phyloP scores from a whole-genome alignment of 2,113 vertebrate species.

The Misgurnus anguillicaudatus region DNA sequence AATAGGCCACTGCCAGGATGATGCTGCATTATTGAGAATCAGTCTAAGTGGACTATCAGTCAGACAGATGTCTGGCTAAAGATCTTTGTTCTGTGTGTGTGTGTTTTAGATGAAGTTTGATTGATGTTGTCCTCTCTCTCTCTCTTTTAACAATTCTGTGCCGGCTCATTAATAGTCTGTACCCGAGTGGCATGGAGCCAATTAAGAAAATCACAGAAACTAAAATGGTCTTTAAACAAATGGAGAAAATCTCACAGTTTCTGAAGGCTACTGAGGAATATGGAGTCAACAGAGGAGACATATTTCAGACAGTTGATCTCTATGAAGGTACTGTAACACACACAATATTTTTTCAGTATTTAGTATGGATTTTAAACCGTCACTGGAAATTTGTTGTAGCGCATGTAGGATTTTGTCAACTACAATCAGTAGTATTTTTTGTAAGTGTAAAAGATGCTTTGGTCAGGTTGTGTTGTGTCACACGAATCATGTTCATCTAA shows the following conservation, averaged over 20 bases:
- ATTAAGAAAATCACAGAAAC: constrained; percentile 81
- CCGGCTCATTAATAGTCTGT: constrained; percentile 83
- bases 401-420: no score
- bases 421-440: no score
- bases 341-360: no score
- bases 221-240: constrained; percentile 84
- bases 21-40: neutral
- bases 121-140: neutral
- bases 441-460: neutral
- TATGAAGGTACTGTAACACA: constrained; percentile 78
- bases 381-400: neutral
- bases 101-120: neutral
- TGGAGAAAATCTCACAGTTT: constrained; percentile 88
- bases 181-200: constrained; percentile 73
- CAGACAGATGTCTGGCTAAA: no score
- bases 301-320: constrained; percentile 86
- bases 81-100: neutral
- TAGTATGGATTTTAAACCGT: neutral
- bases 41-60: neutral
- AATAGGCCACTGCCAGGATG: neutral
- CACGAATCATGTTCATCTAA: constrained; percentile 11
- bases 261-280: constrained; percentile 79
- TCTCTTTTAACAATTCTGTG: constrained; percentile 71
- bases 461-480: neutral
- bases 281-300: constrained; percentile 79